Base-by-base conservation (phyloP, 2,797 vertebrate species). In the Sarcophilus harrisii region DNA sequence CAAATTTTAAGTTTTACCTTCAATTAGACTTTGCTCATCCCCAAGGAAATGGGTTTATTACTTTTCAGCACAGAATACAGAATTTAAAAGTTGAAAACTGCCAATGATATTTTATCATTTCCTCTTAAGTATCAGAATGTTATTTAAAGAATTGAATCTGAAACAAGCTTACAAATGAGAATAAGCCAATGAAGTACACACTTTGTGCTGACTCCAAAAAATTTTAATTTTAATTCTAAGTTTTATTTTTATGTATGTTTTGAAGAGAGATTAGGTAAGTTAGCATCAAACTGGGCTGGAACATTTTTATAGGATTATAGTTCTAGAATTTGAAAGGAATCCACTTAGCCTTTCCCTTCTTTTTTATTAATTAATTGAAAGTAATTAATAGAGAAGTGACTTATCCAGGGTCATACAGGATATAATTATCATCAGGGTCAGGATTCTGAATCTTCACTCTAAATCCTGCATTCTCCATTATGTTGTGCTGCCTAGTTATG, bases 121-220 rank as follows among this genome's bases (percentile, higher is more conserved):
- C 52, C 93, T 91, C 92, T 58, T 94, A 96, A 95, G 57, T 52
- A 93, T 60, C 60, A 93, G 58, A 95, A 94, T 27, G 28, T 54
- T 93, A 93, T 95, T 91, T 30, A 92, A 94, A 93, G 18, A 32
- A 27, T 58, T 5, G 18, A 94, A 87, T 95, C 32, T 90, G 62
- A 49, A 54, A 90, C 62, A 90, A 87, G 54, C 30, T 87, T 93
- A 28, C 58, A 94, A 90, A 92, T 28, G 57, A 49, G 58, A 57
- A 94, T 94, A 96, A 96, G n/a, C 0, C 14, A 54, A 91, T 5
- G 30, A 93, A 93, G 45, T 28, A 57, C 55, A 90, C 90, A 54
- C 52, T 54, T 92, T 60, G 92, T 38, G 29, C 30, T 91, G 58
- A 62, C 94, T 94, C 27, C 90, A 8, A 45, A 94, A 16, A 59